Percentiles rank a stretch among this genome's conserved stretches.
phyloP scores from a whole-genome alignment of 2,113 vertebrate species.

The Myxocyprinus asiaticus region DNA sequence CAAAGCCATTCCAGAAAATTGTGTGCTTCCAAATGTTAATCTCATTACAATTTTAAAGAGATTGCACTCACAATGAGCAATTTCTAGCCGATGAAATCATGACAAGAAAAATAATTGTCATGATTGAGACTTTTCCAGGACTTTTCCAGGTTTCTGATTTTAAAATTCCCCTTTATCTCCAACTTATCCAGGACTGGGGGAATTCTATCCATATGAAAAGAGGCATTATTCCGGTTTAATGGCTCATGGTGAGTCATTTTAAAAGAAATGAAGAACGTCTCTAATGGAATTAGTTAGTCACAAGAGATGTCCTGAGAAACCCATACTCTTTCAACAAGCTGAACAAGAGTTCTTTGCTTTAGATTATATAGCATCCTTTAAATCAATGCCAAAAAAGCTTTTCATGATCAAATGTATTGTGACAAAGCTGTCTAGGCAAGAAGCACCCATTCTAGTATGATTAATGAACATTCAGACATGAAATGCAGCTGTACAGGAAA shows the following conservation, averaged over 20 bases:
- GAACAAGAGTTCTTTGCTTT: not conserved
- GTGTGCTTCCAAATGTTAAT: too few relatives aligned
- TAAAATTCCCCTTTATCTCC: too few relatives aligned
- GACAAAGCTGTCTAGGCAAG: too few relatives aligned
- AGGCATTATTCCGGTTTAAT: not conserved
- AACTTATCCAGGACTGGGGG: too few relatives aligned
- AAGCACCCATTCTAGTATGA: too few relatives aligned
- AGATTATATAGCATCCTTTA: not conserved
- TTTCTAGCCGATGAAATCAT: too few relatives aligned
- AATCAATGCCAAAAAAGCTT: not conserved
- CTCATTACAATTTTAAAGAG: too few relatives aligned
- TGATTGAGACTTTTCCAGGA: too few relatives aligned
- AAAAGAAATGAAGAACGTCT: not conserved
- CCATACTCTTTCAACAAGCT: not conserved
- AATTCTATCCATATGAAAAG: not conserved
- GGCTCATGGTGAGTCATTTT: not conserved
- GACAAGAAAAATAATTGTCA: too few relatives aligned
- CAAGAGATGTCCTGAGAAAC: not conserved
- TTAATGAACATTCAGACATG: not conserved
- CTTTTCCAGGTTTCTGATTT: not conserved
- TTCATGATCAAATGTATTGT: not conserved
- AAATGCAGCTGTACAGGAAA: not conserved
- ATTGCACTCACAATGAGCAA: too few relatives aligned
- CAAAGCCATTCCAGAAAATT: too few relatives aligned
- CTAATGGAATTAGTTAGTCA: constrained; percentile 21